Conservation (phyloP, 2,888 invertebrate genomes). For the Colostygia pectinataria region DNA sequence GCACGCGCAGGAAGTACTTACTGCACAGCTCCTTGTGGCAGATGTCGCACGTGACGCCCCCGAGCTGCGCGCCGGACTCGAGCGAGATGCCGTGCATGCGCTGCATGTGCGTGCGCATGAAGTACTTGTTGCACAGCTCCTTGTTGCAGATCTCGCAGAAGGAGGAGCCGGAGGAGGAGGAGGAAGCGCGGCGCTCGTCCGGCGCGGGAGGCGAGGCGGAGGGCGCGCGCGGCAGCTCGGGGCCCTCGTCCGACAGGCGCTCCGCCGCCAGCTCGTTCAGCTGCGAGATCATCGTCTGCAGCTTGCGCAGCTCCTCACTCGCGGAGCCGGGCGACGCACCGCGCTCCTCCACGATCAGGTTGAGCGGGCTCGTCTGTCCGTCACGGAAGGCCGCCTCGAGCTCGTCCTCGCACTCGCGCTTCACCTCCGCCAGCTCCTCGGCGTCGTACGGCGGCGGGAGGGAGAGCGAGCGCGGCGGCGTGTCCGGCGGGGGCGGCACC, state of each 20-base stretch:
- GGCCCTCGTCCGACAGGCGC: constrained; percentile 67
- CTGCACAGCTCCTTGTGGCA: constrained; percentile 99
- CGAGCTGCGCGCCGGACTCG: constrained; percentile 95
- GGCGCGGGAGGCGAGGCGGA: constrained; percentile 68
- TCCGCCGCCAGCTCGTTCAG: constrained; percentile 90
- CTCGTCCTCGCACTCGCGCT: constrained; percentile 77
- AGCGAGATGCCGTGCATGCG: constrained; percentile 98
- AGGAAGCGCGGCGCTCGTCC: constrained; percentile 81
- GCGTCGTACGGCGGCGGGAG: constrained; percentile 61
- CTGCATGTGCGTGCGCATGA: constrained; percentile 99
- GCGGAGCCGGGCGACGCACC: constrained; percentile 85
- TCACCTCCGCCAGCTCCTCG: constrained; percentile 73
- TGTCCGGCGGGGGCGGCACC: constrained; percentile 88
- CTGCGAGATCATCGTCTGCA: constrained; percentile 95
- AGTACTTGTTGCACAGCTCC: constrained; percentile 99
- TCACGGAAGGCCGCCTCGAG: constrained; percentile 73
- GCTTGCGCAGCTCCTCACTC: constrained; percentile 92
- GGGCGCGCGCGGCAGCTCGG: constrained; percentile 58
- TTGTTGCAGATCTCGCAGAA: constrained; percentile 99
- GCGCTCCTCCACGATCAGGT: constrained; percentile 88
- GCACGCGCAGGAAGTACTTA: constrained; percentile 98
- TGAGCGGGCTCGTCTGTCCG: constrained; percentile 90
- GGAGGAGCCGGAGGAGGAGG: constrained; percentile 87
- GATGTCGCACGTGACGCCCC: constrained; percentile 97
- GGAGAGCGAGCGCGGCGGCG: constrained; percentile 60